Conservation (phyloP, 2,797 vertebrate species). For the Acanthurus leucopareius region DNA sequence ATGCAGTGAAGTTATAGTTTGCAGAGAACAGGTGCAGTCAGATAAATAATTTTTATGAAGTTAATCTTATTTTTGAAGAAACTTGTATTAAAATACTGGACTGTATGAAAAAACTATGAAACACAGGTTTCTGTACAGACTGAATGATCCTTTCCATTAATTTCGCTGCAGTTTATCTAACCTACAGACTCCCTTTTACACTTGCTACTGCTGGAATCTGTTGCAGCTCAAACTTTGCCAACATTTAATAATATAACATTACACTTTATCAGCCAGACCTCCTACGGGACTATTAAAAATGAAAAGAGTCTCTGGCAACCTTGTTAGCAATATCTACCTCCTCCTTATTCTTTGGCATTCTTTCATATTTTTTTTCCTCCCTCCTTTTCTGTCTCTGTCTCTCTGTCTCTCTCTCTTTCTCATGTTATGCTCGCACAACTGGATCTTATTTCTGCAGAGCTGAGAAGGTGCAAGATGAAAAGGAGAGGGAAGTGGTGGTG, state of each 20-base stretch:
- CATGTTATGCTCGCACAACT: conserved; percentile 72
- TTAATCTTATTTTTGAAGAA: not conserved
- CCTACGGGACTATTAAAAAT: conserved; percentile 85
- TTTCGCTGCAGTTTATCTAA: conserved; percentile 55
- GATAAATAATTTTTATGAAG: not conserved
- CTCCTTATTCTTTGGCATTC: conserved; percentile 74
- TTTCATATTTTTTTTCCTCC: conserved; percentile 65
- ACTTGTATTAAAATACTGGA: not conserved
- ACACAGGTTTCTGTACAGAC: not conserved
- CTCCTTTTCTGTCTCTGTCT: not conserved
- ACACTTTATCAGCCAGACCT: conserved; percentile 82
- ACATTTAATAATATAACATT: conserved; percentile 81
- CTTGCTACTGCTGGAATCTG: conserved; percentile 70
- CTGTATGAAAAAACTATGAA: not conserved
- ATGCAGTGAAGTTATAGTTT: no score
- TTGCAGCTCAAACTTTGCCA: conserved; percentile 76
- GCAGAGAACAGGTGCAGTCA: not conserved
- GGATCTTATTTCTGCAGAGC: conserved; percentile 74
- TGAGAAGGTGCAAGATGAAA: conserved; percentile 72
- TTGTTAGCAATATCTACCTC: conserved; percentile 82
- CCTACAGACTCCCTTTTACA: conserved; percentile 65
- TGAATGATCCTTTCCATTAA: conserved; percentile 33
- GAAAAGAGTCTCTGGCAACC: conserved; percentile 85
- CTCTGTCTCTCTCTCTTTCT: conserved; percentile 28
- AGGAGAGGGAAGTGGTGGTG: conserved; percentile 58